Evolutionary conservation across 2,113 vertebrate genomes (phyloP), one percentile per base, ranked within the genome.

Genomic region (Phylloscopus trochiloides): DNA sequence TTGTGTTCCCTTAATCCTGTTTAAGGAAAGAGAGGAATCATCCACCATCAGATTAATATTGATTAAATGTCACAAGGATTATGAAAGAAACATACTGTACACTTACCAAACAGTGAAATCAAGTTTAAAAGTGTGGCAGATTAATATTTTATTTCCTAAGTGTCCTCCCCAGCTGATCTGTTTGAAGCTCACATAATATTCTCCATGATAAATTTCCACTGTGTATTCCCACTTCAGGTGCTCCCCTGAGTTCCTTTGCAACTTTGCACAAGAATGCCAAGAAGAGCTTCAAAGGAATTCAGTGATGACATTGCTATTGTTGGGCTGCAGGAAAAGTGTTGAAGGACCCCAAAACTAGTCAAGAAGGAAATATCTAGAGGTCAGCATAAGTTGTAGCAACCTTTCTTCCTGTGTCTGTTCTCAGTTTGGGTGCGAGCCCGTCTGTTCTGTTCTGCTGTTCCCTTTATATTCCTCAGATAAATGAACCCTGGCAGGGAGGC

Each of bases 31-130:
- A 86, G 86, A 94, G 90, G 90, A 96, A 94, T 96, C 96, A 91
- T 95, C 88, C 75, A 54, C 70, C 85, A 95, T 97, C 95, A 96
- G 96, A 97, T 97, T 97, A 97, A 94, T 96, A 98, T 97, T 96
- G 98, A 98, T 97, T 96, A 97, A 92, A 97, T 96, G 95, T 97
- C 97, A 95, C 87, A 89, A 59, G 68, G 88, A 97, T 97, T 97
- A 97, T 96, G 95, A 96, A 96, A 96, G 92, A 87, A 93, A 92
- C 80, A 85, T 78, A 88, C 20, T 28, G 79, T 94, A 96, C 80
- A 77, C 70, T 98, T 96, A 95, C 87, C 91, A 96, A 97, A 97
- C 87, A 91, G 72, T 89, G 75, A 94, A 94, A 92, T 95, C 48
- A 26, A 94, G 90, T 96, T 95, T 86, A 89, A 97, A 97, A 97